Evolutionary conservation across 2,113 vertebrate genomes (phyloP).

Genomic region (Dipodomys merriami): DNA sequence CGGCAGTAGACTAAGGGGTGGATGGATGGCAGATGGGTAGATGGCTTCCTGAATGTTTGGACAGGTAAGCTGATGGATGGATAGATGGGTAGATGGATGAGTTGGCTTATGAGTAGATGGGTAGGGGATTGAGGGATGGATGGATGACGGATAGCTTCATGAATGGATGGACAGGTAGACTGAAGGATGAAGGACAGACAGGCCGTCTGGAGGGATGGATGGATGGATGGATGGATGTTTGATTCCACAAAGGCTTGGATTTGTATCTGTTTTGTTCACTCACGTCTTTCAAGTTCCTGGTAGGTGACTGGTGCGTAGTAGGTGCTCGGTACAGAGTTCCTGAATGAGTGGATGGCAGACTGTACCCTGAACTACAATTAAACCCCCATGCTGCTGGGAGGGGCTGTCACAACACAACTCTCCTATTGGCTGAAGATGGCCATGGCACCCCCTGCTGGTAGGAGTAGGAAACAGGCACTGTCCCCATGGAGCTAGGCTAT

Average conservation of each 20-base stretch:
- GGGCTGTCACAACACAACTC: neutral
- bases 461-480: neutral
- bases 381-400: neutral
- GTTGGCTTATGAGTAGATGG: neutral
- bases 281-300: neutral
- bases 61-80: neutral
- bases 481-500: neutral
- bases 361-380: neutral
- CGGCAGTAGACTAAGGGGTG: neutral
- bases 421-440: neutral
- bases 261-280: neutral
- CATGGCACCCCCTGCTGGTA: conserved; percentile 65
- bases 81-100: neutral
- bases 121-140: neutral
- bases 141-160: neutral
- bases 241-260: neutral
- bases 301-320: neutral
- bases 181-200: too few species aligned
- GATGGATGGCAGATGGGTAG: neutral
- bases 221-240: neutral
- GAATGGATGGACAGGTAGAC: neutral
- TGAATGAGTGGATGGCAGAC: neutral
- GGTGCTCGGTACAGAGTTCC: neutral
- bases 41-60: neutral
- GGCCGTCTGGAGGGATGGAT: neutral